These are phyloP conservation scores for Porites lobata DNA, from an alignment of 92 coral and sea anemone species.

Conservation along the genomic window DNA sequence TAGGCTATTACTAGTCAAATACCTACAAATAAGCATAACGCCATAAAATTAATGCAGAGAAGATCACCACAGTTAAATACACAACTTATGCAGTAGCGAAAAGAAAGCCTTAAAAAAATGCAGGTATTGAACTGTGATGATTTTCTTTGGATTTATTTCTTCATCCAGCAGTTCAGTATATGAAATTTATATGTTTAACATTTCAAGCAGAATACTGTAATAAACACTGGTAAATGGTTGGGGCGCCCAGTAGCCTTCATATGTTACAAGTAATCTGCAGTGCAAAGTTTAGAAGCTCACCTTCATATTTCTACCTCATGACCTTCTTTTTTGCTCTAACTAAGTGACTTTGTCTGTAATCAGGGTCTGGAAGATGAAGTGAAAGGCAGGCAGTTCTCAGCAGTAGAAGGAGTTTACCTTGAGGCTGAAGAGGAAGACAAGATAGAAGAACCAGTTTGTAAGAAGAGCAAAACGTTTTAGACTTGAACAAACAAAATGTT, in stretches of 20 bases:
- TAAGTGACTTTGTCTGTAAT: background rate
- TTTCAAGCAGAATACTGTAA: too few relatives aligned
- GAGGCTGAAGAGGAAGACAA: constrained; percentile 58
- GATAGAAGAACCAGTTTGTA: constrained; percentile 64
- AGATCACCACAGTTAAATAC: too few relatives aligned
- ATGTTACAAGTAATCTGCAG: background rate
- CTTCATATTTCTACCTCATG: background rate
- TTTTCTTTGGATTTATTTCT: too few relatives aligned
- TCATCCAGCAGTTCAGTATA: too few relatives aligned
- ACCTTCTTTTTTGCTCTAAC: background rate
- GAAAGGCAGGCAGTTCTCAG: constrained; percentile 68
- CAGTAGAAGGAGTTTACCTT: constrained; percentile 53
- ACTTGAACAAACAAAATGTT: background rate
- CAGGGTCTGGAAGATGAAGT: constrained; percentile 74
- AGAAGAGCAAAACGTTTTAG: constrained; percentile 59
- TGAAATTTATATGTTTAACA: too few relatives aligned
- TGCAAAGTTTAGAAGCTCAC: background rate
- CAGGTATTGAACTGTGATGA: too few relatives aligned
- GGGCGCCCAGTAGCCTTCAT: too few relatives aligned
- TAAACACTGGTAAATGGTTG: too few relatives aligned
- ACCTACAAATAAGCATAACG: too few relatives aligned
- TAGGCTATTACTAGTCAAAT: constrained; percentile 22
- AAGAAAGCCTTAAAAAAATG: too few relatives aligned
- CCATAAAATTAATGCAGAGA: too few relatives aligned
- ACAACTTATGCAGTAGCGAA: too few relatives aligned